Conservation (phyloP, 1,140 invertebrate genomes). For the Archegozetes longisetosus region DNA sequence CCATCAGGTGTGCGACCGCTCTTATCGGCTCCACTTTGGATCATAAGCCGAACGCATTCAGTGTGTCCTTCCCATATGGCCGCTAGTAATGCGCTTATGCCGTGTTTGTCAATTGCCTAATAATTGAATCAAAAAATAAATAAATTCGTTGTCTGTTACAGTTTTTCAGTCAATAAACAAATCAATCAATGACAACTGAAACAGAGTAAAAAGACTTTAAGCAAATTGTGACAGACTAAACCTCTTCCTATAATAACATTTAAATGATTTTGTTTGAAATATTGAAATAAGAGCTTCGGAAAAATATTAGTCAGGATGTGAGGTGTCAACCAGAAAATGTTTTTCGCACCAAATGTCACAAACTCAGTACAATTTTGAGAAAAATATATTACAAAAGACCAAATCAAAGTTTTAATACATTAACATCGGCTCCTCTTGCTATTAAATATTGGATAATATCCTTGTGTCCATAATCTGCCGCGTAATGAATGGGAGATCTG, state of each 20-base stretch:
- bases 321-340: no score
- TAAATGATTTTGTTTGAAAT: no score
- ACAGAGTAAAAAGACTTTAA: background rate
- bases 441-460: slow-evolving; percentile 78
- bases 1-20: slow-evolving; percentile 70
- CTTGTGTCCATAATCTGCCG: slow-evolving; percentile 83
- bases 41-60: slow-evolving; percentile 65
- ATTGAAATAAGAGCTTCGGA: no score
- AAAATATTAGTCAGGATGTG: no score
- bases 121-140: slow-evolving; percentile 15
- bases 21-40: slow-evolving; percentile 71
- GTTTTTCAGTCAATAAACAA: background rate
- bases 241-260: background rate
- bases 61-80: slow-evolving; percentile 93
- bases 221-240: background rate
- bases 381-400: slow-evolving; percentile 11
- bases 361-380: slow-evolving; percentile 1
- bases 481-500: slow-evolving; percentile 67
- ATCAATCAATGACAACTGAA: background rate
- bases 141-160: background rate
- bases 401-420: slow-evolving; percentile 41
- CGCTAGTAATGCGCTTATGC: slow-evolving; percentile 73
- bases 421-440: slow-evolving; percentile 71
- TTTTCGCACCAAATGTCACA: no score
- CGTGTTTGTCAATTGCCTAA: slow-evolving; percentile 76